Evolutionary conservation across 2,113 vertebrate genomes (phyloP).

Genomic region (Perca schrenkii): DNA sequence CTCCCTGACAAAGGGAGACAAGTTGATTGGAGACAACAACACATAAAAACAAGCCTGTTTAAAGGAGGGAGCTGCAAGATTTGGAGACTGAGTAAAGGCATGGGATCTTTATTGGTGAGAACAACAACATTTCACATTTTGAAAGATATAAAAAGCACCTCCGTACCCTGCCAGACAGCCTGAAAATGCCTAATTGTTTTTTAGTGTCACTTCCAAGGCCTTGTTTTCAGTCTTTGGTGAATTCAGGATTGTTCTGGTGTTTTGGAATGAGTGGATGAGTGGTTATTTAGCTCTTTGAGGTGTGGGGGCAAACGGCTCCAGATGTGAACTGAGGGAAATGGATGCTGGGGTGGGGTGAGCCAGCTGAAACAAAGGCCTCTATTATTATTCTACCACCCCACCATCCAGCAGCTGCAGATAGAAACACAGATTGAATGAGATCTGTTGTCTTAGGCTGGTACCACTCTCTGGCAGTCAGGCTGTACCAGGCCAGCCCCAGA

Average conservation of each 20-base stretch:
- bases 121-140: neutral
- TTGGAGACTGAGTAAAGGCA: neutral
- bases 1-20: constrained; percentile 20
- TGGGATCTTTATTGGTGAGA: neutral
- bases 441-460: constrained; percentile 81
- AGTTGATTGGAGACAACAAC: constrained; percentile 18
- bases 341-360: constrained; percentile 58
- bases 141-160: neutral
- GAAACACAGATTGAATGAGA: constrained; percentile 70
- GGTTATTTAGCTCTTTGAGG: constrained; percentile 72
- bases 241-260: constrained; percentile 47
- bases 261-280: constrained; percentile 47
- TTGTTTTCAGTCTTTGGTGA: constrained; percentile 34
- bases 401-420: constrained; percentile 76
- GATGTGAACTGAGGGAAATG: constrained; percentile 75
- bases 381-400: constrained; percentile 74
- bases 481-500: constrained; percentile 73
- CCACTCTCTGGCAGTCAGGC: constrained; percentile 66
- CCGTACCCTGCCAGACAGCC: neutral
- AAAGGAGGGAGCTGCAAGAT: neutral
- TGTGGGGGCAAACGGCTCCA: constrained; percentile 76
- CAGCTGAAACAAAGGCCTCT: constrained; percentile 79
- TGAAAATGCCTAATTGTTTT: constrained; percentile 24
- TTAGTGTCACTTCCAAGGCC: neutral
- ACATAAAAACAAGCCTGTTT: neutral